Evolutionary conservation across 2,888 invertebrate genomes (phyloP).

Genomic region (Patella caerulea): DNA sequence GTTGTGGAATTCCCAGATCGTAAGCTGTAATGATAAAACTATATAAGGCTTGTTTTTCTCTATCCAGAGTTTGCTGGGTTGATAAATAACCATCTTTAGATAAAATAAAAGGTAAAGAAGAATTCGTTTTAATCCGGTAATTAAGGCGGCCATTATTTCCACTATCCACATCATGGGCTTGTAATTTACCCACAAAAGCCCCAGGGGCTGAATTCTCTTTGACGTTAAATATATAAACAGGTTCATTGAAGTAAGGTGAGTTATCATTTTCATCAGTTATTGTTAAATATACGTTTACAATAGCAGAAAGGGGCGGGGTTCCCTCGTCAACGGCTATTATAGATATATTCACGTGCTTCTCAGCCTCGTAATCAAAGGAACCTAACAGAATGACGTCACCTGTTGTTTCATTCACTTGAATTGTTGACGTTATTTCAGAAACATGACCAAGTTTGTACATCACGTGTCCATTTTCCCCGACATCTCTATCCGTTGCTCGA

Average conservation of each 20-base stretch:
- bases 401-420: neutral
- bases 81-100: neutral
- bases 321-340: neutral
- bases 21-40: neutral
- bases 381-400: conserved; percentile 2
- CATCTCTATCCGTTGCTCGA: neutral
- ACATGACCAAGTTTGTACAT: neutral
- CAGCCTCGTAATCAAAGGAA: neutral
- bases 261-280: conserved; percentile 7
- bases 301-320: neutral
- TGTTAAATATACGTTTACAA: neutral
- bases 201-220: conserved; percentile 1
- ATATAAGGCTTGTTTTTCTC: neutral
- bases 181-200: neutral
- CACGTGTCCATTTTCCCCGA: neutral
- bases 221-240: conserved; percentile 5
- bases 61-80: neutral
- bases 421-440: neutral
- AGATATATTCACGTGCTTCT: neutral
- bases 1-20: neutral
- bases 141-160: conserved; percentile 2
- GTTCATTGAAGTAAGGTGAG: conserved; percentile 1
- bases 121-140: neutral
- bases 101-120: neutral
- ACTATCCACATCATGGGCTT: neutral